Evolutionary conservation across 1,140 invertebrate species (phyloP), one percentile per base, ranked within the genome.

Genomic region (Oncopeltus fasciatus): DNA sequence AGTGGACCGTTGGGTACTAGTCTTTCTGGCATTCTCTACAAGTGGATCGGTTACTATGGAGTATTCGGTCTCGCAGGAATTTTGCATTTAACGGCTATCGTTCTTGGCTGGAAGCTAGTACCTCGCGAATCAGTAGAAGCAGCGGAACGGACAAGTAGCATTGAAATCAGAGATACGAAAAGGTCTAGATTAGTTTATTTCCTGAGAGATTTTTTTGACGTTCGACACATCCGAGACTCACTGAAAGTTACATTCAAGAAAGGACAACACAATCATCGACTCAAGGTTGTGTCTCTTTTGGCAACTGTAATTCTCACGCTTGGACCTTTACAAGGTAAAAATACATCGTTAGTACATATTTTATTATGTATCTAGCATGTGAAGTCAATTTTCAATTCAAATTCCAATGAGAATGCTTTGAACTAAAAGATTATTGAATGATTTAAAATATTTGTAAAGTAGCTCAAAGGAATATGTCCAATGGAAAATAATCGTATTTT

Each of bases 1-100:
- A 86, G 87, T 56, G 81, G 89, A 60, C 87, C 87, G 0, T 81
- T 90, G 14, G 69, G 69, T 1, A 69, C 64, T 5, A 64, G 66
- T 1, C 51, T 69, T 14, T 70, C 69, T 1, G 69, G 69, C 0
- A 65, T 70, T 2, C 38, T 80, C 9, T 76, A 74, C 68, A 78
- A 81, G 64, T 78, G 85, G 73, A 83, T 88, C 51, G 86, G 86
- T 8, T 84, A 87, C 69, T 90, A 90, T 67, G 86, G 86, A 49
- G 83, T 88, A 12, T 88, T 88, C 68, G 78, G 81, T 1, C 81
- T 88, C 59, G 85, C 86, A 65, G 81, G 31, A 38, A 38, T 5
- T 38, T 14, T 38, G 5, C 31, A 38, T 14, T 38, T 38, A 8
- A 38, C 31, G 14, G 31, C 31, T n/a, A n/a, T n/a, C n/a, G n/a